phyloP scores from a whole-genome alignment of 2,113 vertebrate species.

The Crotalus viridis region DNA sequence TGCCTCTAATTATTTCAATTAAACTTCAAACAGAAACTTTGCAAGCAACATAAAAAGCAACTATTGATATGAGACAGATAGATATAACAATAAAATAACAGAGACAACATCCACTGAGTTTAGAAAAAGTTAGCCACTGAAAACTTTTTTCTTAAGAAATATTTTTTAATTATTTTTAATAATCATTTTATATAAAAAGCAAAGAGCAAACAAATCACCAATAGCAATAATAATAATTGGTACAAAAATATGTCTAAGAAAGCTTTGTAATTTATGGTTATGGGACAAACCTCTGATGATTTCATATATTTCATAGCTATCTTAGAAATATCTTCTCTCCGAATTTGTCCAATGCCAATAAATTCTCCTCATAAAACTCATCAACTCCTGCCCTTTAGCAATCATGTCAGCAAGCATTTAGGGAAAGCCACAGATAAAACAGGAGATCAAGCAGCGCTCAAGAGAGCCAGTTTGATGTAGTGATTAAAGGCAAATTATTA shows the following conservation, averaged over 20 bases:
- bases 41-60: not conserved
- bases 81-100: not conserved
- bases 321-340: not conserved
- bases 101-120: not conserved
- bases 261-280: not conserved
- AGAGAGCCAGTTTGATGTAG: not conserved
- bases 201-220: not conserved
- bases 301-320: not conserved
- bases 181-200: not conserved
- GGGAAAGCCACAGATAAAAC: too few relatives aligned
- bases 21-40: not conserved
- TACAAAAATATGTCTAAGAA: not conserved
- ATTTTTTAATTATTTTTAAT: not conserved
- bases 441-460: not conserved
- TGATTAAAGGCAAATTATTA: not conserved
- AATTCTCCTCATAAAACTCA: not conserved
- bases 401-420: not conserved
- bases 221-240: not conserved
- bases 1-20: not conserved
- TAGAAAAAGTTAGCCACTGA: not conserved
- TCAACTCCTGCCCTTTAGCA: not conserved
- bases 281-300: not conserved
- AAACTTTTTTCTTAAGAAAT: not conserved
- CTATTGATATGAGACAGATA: not conserved
- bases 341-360: not conserved